Evolutionary conservation across 2,888 invertebrate species (phyloP).

Genomic region (Digitonthophagus gazella): DNA sequence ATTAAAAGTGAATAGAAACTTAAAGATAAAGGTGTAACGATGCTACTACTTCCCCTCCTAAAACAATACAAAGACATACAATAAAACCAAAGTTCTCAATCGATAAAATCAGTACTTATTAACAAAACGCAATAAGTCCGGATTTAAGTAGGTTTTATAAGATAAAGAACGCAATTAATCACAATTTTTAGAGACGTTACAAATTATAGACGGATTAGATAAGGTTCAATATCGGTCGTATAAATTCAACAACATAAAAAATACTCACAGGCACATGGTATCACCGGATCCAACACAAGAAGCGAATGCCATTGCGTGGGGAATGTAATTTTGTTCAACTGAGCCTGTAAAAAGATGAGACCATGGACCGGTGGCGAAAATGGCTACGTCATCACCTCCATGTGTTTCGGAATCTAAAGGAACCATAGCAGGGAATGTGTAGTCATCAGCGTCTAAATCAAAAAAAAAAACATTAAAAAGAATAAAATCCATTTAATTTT

Average conservation of each 20-base stretch:
- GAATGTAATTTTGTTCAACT: constrained; percentile 76
- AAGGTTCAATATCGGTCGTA: not conserved
- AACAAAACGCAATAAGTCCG: too few relatives aligned
- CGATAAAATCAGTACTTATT: too few relatives aligned
- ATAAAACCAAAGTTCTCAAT: not conserved
- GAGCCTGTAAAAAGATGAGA: constrained; percentile 76
- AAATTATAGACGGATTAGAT: too few relatives aligned
- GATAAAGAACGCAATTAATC: too few relatives aligned
- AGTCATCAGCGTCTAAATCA: constrained; percentile 50
- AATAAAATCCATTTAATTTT: not conserved
- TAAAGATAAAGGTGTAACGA: not conserved
- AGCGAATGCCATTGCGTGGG: constrained; percentile 73
- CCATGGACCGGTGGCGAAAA: constrained; percentile 77
- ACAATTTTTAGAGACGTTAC: too few relatives aligned
- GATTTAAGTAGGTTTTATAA: too few relatives aligned
- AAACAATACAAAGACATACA: not conserved
- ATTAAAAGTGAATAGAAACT: not conserved
- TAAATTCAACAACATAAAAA: too few relatives aligned
- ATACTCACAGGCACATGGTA: constrained; percentile 32
- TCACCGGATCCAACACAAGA: constrained; percentile 67
- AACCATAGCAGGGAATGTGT: constrained; percentile 60
- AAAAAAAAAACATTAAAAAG: not conserved
- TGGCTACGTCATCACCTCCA: constrained; percentile 73
- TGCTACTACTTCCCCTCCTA: not conserved
- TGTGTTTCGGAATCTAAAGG: constrained; percentile 69